Evolutionary conservation across 1,140 invertebrate species (phyloP), one percentile per base, ranked within the genome.

Genomic region (Cydia strobilella): DNA sequence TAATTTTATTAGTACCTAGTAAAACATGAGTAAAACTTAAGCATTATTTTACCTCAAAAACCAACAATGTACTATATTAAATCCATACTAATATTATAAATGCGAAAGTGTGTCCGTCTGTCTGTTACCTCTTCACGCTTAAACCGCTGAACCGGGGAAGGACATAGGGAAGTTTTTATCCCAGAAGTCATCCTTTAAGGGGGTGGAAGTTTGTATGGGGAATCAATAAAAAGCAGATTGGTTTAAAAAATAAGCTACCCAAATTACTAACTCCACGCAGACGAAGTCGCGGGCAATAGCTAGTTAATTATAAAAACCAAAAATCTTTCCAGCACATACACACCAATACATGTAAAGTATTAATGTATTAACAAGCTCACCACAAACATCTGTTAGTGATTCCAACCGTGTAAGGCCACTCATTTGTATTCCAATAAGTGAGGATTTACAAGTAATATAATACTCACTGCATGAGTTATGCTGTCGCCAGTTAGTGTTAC

Each of bases 401-500:
- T 59, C 18, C 31, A 18, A 69, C 65, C 65, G 65, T 69, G 65
- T 69, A 69, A 69, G 65, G 51, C 9, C 62, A 31, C 20, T 18
- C 23, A 74, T 45, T 74, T 65, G 35, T 65, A 62, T 65, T 74
- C 54, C 72, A 25, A 74, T 51, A 27, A 51, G 7, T 35, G n/a
- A 74, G 6, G 71, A 72, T 77, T 74, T 51, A 69, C 54, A 59
- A 72, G 42, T 74, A 25, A 76, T 65, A 23, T 69, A 12, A 75
- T 80, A 88, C 94, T 95, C 95, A 98, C 97, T 75, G 97, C 97
- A 94, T 97, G 96, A 77, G 97, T 97, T 80, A 99, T 98, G 86
- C 97, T 97, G 88, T 98, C 97, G 63, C 97, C 98, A 62, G 96
- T 97, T 42, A 99, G 92, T 23, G 97, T 98, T 18, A 98, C 96